These are phyloP conservation scores for Diceros bicornis DNA, from an alignment of 2,797 vertebrate species.

Conservation along the genomic window DNA sequence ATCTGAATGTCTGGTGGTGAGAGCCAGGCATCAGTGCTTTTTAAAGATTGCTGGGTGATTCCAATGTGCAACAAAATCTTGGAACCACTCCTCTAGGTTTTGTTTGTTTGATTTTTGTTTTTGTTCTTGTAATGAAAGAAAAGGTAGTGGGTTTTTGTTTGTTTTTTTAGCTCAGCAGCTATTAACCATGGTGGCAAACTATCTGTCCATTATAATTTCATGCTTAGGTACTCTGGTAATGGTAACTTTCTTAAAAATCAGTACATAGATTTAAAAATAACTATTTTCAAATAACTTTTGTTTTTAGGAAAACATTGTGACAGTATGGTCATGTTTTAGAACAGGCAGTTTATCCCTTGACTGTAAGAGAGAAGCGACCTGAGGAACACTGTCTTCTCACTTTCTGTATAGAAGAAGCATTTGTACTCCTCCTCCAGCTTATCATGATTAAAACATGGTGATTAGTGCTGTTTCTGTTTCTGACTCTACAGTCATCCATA, in stretches of 20 bases:
- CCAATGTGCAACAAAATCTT: not conserved
- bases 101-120: not conserved
- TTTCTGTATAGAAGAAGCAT: constrained; percentile 46
- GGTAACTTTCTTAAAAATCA: constrained; percentile 52
- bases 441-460: constrained; percentile 54
- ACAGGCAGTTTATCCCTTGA: not conserved
- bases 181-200: constrained; percentile 32
- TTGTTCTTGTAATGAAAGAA: constrained; percentile 34
- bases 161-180: not conserved
- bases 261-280: constrained; percentile 48
- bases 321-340: constrained; percentile 45
- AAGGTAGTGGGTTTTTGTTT: not conserved
- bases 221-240: constrained; percentile 10
- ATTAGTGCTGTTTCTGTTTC: constrained; percentile 46
- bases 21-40: not conserved
- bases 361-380: not conserved
- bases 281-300: constrained; percentile 40
- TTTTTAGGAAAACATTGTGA: not conserved
- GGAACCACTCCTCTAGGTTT: not conserved
- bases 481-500: constrained; percentile 36
- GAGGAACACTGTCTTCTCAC: constrained; percentile 3
- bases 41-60: constrained; percentile 35
- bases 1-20: not conserved
- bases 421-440: constrained; percentile 33
- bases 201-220: constrained; percentile 31